Percentiles rank a stretch among this genome's conserved stretches.
These are phyloP conservation scores for Myotis brandtii DNA, from an alignment of 2,113 vertebrate species.

Conservation along the genomic window DNA sequence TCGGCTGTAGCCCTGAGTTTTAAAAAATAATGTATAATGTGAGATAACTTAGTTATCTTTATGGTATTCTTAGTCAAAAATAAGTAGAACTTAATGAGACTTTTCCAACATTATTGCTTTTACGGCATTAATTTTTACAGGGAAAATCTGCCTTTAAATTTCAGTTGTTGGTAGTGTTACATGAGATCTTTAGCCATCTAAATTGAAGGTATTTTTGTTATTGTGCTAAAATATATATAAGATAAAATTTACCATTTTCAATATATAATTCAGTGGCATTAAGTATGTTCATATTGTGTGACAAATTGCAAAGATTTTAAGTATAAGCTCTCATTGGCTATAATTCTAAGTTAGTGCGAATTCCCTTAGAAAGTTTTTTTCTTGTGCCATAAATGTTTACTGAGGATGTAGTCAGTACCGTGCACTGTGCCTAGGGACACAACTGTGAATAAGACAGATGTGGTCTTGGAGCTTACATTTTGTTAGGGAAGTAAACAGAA, in stretches of 20 bases:
- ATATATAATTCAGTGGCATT: background rate
- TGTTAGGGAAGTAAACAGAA: background rate
- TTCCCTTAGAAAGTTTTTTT: background rate
- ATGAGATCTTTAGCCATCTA: background rate
- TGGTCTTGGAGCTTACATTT: background rate
- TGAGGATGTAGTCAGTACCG: background rate
- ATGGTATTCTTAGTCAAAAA: background rate
- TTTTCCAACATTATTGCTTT: background rate
- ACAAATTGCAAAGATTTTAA: slow-evolving; percentile 1
- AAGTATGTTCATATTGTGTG: background rate
- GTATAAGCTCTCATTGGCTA: background rate
- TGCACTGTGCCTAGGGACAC: background rate
- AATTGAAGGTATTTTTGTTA: background rate
- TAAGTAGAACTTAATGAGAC: background rate
- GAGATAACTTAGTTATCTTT: background rate
- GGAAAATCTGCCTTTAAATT: background rate
- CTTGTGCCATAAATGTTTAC: background rate
- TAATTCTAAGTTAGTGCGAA: background rate
- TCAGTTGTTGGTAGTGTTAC: background rate
- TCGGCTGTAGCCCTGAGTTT: background rate
- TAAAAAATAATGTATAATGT: background rate
- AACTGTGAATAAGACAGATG: background rate
- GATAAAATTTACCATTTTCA: background rate
- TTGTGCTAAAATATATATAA: background rate
- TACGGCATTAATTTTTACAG: slow-evolving; percentile 10